Conservation (phyloP, 2,113 vertebrate genomes). For the Pseudopipra pipra region DNA sequence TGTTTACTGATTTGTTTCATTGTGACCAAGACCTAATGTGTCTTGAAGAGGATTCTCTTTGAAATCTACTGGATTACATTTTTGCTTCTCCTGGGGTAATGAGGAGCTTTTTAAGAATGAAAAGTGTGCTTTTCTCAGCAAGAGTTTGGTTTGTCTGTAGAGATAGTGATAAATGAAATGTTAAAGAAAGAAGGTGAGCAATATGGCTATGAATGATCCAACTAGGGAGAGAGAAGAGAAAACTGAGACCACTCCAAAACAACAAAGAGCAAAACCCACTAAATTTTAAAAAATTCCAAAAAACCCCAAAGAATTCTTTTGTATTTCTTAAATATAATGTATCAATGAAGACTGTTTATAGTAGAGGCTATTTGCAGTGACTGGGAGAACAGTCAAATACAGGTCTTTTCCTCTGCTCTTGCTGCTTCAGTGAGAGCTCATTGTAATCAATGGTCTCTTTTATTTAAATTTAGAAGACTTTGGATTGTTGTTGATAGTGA, state of each 20-base stretch:
- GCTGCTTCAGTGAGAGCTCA: background rate
- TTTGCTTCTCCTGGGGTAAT: background rate
- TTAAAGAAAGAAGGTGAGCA: background rate
- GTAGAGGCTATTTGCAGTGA: background rate
- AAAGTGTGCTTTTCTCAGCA: background rate
- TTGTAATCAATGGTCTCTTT: background rate
- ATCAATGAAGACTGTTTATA: background rate
- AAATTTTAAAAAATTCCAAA: background rate
- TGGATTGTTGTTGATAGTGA: background rate
- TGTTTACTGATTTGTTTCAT: background rate
- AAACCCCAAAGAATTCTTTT: accelerated
- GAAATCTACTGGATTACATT: background rate
- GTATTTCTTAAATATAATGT: background rate
- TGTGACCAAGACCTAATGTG: background rate
- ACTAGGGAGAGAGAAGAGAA: background rate
- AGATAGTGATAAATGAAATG: background rate
- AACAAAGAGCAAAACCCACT: background rate
- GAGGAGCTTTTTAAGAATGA: background rate
- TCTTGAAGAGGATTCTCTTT: background rate
- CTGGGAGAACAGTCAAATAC: background rate
- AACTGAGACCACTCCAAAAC: background rate
- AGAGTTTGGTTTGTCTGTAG: background rate
- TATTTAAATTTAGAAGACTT: background rate
- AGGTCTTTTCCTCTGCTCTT: background rate
- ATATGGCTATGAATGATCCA: background rate